phyloP scores from a whole-genome alignment of 2,797 vertebrate species.

The Pelochelys cantorii region DNA sequence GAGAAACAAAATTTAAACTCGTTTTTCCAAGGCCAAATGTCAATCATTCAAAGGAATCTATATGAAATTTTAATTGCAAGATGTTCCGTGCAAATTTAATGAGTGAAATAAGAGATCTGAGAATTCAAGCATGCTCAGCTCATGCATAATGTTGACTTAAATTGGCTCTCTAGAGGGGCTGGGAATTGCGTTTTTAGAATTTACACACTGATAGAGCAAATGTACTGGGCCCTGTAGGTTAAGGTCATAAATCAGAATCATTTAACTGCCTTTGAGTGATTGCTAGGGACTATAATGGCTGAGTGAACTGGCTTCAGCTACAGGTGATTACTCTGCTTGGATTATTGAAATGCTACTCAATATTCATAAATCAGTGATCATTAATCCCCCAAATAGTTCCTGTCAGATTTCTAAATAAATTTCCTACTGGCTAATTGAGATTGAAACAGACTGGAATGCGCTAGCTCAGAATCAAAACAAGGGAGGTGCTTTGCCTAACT shows the following conservation, averaged over 20 bases:
- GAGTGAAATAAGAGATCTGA: conserved; percentile 86
- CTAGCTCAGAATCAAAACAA: conserved; percentile 68
- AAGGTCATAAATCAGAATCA: conserved; percentile 88
- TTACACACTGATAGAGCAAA: conserved; percentile 84
- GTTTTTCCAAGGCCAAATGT: conserved; percentile 84
- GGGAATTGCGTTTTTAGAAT: conserved; percentile 82
- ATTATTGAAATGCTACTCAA: conserved; percentile 83
- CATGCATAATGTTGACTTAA: conserved; percentile 88
- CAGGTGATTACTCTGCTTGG: conserved; percentile 78
- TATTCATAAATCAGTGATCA: conserved; percentile 87
- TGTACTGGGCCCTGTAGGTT: conserved; percentile 83
- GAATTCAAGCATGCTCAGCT: conserved; percentile 81
- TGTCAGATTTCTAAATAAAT: conserved; percentile 85
- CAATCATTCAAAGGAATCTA: conserved; percentile 83
- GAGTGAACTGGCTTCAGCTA: conserved; percentile 70
- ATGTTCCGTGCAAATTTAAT: conserved; percentile 85
- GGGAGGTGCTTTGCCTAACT: conserved; percentile 50
- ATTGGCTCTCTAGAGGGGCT: conserved; percentile 82
- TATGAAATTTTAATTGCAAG: conserved; percentile 88
- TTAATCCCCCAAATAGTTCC: conserved; percentile 85
- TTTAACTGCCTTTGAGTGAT: conserved; percentile 86
- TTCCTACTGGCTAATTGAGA: conserved; percentile 84
- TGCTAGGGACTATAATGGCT: conserved; percentile 76
- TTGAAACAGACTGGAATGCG: conserved; percentile 79
- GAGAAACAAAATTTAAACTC: conserved; percentile 81